Evolutionary conservation across 2,113 vertebrate genomes (phyloP), one percentile per base, ranked within the genome.

Genomic region (Labeo rohita): DNA sequence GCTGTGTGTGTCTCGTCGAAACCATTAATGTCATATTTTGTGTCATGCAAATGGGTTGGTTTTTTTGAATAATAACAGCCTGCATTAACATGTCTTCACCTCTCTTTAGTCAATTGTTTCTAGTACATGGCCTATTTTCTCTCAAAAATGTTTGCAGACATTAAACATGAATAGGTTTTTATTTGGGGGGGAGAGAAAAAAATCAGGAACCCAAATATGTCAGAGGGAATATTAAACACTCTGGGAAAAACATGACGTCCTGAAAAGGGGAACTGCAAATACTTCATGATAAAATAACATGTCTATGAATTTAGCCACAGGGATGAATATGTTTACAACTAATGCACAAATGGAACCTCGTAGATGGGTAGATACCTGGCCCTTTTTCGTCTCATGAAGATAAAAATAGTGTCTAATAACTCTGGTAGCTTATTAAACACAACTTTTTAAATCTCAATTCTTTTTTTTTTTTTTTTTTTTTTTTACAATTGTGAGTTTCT

Each of bases 21-120:
- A 80, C 39, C 70, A 28, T 68, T 79, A 80, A 80, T 86, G 77
- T 72, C 77, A 86, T 12, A 61, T 86, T 80, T 61, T 72, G 84
- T 49, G 50, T 72, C 43, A 73, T 68, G 77, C 65, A 86, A 45
- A 61, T 73, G 47, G 12, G 6, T 43, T 15, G 34, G 34, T 54
- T 66, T 50, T 50, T 36, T 28, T 28, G 63, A 66, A 66, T 66
- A 81, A 49, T 49, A 81, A 23, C 8, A 36, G 28, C 63, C 63
- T 34, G 59, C 56, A 65, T 63, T 63, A 82, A 21, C 23, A 68
- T 36, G 28, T 86, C 54, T 85, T 85, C 73, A 74, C 45, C 39
- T 54, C 50, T 74, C 59, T 66, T 86, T 86, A 81, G 36, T 80
- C 65, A 47, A 70, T 36, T 72, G 68, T 70, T 85, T 68, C 65